Evolutionary conservation across 1,140 invertebrate species (phyloP), one percentile per base, ranked within the genome.

Genomic region (Drosophila setifemur): DNA sequence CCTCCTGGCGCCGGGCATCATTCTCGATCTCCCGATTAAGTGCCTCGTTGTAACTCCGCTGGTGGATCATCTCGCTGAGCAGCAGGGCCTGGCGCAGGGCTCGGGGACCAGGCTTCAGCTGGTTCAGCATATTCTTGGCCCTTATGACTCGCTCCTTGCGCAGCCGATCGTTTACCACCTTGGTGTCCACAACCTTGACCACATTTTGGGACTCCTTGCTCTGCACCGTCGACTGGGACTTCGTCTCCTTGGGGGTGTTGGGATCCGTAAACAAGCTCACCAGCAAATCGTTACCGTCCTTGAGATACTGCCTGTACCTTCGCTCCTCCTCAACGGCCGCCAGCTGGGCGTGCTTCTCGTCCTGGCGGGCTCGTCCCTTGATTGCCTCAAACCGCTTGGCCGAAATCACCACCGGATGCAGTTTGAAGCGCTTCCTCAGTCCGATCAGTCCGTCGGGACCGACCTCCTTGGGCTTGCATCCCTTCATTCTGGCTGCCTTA

Each of bases 101-200:
- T 1, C 57, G 39, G 1, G 63, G 72, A 12, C 81, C 81, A 0
- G 82, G 82, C 23, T 86, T 86, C 26, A 86, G 6, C 1, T 37
- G 31, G 1, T 81, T 12, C 26, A 86, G 1, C 7, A 86, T 31
- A 2, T 23, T 43, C 7, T 69, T 69, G 11, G 81, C 82, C 0
- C 63, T 39, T 5, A 76, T 9, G 2, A 86, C 67, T 1, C 76
- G 58, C n/a, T 87, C 63, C 31, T 81, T 87, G n/a, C 81, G 82
- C 9, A 26, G 4, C 4, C 47, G 31, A 2, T 69, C 76, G 3
- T 66, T 18, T 2, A 60, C 26, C 2, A 33, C 0, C n/a, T 45
- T 40, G 1, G 71, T 53, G 7, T 11, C 0, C 14, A 48, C 42
- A 8, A 23, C 19, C 19, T 40, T 28, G 3, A 33, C n/a, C 4